Evolutionary conservation across 2,797 vertebrate species (phyloP).

Genomic region (Malacoraja senta): DNA sequence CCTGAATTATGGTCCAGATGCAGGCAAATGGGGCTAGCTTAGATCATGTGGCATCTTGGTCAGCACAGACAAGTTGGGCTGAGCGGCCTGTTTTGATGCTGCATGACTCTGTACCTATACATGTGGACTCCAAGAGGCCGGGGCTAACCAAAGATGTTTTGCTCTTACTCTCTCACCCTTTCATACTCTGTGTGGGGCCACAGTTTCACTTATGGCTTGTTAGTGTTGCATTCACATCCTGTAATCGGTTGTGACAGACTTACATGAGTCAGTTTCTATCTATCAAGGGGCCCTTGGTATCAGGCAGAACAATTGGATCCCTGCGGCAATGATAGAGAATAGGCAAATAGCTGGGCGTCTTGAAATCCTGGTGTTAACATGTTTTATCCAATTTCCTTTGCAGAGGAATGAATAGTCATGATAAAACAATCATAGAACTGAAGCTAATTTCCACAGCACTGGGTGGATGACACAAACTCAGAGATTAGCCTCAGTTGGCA

Average conservation of each 20-base stretch:
- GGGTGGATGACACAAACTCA: background rate
- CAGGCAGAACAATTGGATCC: background rate
- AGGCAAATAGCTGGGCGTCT: background rate
- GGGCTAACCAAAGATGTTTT: background rate
- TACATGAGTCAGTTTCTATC: too few relatives aligned
- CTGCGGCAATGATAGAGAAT: background rate
- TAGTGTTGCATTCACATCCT: background rate
- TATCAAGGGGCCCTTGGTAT: background rate
- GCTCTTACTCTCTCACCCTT: background rate
- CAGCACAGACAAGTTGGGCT: too few relatives aligned
- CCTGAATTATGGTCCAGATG: too few relatives aligned
- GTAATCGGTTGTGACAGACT: background rate
- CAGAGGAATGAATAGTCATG: background rate
- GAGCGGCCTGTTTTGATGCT: too few relatives aligned
- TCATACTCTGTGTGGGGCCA: too few relatives aligned
- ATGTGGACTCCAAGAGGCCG: background rate
- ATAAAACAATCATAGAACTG: background rate
- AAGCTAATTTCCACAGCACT: background rate
- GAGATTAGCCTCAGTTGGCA: background rate
- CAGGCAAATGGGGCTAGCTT: too few relatives aligned
- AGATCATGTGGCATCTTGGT: too few relatives aligned
- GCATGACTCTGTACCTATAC: background rate
- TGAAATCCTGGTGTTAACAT: background rate
- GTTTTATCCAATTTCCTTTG: conserved; percentile 7
- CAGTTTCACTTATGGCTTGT: background rate